Evolutionary conservation across 2,113 vertebrate genomes (phyloP).

Genomic region (Salvelinus sp.): DNA sequence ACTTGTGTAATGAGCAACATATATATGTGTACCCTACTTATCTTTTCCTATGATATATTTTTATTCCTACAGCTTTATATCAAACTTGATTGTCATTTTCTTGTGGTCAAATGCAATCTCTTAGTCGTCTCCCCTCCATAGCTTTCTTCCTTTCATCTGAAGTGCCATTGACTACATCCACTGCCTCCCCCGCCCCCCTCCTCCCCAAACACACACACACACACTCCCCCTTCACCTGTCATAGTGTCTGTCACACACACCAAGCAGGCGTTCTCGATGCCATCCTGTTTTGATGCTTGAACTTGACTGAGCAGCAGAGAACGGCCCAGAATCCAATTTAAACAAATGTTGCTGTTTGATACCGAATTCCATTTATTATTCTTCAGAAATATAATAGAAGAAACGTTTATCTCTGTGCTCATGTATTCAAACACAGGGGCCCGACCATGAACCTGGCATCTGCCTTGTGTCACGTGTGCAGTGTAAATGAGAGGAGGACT

Average conservation of each 20-base stretch:
- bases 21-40: no score
- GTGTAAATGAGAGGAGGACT: background rate
- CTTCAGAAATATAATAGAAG: conserved; percentile 48
- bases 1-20: no score
- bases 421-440: background rate
- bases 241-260: conserved; percentile 7
- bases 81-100: no score
- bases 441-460: background rate
- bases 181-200: background rate
- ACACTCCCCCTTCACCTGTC: background rate
- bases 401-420: conserved; percentile 38
- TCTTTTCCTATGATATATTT: no score
- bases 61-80: no score
- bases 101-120: background rate
- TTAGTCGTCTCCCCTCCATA: background rate
- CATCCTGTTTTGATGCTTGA: conserved; percentile 40
- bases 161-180: conserved; percentile 3
- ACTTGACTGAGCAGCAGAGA: conserved; percentile 10
- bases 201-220: background rate
- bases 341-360: conserved; percentile 51
- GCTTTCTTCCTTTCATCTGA: conserved; percentile 15
- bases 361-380: background rate
- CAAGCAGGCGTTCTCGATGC: conserved; percentile 13
- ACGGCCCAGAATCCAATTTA: conserved; percentile 36
- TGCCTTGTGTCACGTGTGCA: background rate